Conservation (phyloP, 2,888 invertebrate species). For the Rhabditophanes sp. region DNA sequence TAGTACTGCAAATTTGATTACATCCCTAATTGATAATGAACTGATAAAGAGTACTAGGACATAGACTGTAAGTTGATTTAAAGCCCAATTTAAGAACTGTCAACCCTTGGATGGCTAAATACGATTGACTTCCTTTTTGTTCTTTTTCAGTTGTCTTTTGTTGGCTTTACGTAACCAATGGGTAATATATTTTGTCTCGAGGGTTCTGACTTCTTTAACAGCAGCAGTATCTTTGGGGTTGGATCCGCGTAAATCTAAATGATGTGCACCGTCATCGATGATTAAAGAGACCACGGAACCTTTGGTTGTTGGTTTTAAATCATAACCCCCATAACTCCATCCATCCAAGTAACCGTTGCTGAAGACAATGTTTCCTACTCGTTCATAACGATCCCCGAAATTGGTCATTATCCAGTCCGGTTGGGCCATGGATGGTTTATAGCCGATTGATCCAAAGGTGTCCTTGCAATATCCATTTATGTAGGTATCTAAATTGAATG, state of each 20-base stretch:
- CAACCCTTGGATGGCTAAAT: too few species aligned
- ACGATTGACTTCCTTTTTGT: constrained; percentile 3
- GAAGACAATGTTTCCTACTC: constrained; percentile 11
- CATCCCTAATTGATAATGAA: too few species aligned
- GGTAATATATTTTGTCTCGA: constrained; percentile 23
- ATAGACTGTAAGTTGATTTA: too few species aligned
- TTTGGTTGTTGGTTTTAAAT: constrained; percentile 14
- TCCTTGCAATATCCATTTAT: constrained; percentile 17
- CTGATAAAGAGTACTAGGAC: too few species aligned
- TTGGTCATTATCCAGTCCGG: constrained; percentile 56
- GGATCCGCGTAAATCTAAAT: constrained; percentile 28
- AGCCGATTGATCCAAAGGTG: constrained; percentile 16
- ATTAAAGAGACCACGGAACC: constrained; percentile 44
- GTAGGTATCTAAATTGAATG: constrained; percentile 17
- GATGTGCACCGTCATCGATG: constrained; percentile 47
- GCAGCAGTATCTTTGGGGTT: constrained; percentile 46
- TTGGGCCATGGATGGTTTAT: constrained; percentile 54
- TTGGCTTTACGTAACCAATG: constrained; percentile 23
- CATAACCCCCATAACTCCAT: constrained; percentile 48
- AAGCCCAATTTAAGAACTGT: too few species aligned
- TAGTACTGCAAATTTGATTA: too few species aligned
- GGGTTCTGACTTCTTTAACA: constrained; percentile 31
- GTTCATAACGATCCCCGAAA: constrained; percentile 54
- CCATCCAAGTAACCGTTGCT: constrained; percentile 50
- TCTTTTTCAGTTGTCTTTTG: too few species aligned